phyloP scores from a whole-genome alignment of 2,888 invertebrate species.

The Drosophila quinaria region DNA sequence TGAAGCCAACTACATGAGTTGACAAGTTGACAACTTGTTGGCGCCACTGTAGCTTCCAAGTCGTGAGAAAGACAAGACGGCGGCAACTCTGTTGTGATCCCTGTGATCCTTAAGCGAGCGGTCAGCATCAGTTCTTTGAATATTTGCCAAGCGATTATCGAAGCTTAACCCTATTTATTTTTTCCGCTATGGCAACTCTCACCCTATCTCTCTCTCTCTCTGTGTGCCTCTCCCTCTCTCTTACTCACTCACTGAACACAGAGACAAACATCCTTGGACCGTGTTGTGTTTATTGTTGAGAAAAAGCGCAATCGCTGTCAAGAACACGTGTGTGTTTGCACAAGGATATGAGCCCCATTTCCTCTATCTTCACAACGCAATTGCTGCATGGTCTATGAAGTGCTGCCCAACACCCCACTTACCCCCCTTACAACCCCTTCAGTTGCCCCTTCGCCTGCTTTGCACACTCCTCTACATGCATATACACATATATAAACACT shows the following conservation, averaged over 20 bases:
- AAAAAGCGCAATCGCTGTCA: slow-evolving; percentile 77
- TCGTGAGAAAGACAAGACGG: slow-evolving; percentile 59
- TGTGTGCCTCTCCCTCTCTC: not conserved
- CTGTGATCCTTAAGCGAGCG: slow-evolving; percentile 38
- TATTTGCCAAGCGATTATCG: slow-evolving; percentile 59
- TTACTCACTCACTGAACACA: slow-evolving; percentile 34
- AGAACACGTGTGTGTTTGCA: slow-evolving; percentile 80
- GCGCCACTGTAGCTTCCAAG: slow-evolving; percentile 37
- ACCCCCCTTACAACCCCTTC: not conserved
- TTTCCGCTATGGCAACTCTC: not conserved
- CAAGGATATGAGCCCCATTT: slow-evolving; percentile 73
- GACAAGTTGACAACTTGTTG: slow-evolving; percentile 48
- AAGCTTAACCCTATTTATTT: slow-evolving; percentile 3
- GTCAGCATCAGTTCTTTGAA: slow-evolving; percentile 19
- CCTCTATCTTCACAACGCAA: slow-evolving; percentile 60
- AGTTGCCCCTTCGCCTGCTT: not conserved
- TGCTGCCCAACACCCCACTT: not conserved
- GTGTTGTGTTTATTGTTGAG: slow-evolving; percentile 47
- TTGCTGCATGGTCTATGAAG: not conserved
- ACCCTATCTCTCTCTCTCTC: not conserved
- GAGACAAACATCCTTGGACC: slow-evolving; percentile 66
- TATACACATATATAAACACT: slow-evolving; percentile 44
- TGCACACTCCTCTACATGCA: slow-evolving; percentile 12
- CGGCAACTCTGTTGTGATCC: slow-evolving; percentile 43
- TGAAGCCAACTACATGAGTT: slow-evolving; percentile 14